phyloP scores from a whole-genome alignment of 92 coral and sea anemone genomes.

The Porites rus region DNA sequence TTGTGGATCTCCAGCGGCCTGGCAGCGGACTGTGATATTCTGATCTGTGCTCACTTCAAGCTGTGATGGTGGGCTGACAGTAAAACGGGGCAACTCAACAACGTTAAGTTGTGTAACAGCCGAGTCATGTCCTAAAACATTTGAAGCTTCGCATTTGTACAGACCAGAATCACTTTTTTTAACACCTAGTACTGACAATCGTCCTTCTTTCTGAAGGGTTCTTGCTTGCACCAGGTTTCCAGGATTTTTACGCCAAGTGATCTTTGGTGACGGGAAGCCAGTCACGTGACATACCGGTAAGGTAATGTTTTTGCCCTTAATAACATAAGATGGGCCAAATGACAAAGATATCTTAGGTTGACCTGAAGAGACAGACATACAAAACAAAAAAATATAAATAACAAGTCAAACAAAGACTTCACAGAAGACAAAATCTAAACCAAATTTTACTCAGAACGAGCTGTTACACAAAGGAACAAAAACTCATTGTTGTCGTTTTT shows the following conservation, averaged over 20 bases:
- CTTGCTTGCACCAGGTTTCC: background rate
- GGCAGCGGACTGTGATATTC: background rate
- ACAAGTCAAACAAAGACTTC: too few relatives aligned
- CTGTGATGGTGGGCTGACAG: background rate
- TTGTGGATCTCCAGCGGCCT: conserved; percentile 8
- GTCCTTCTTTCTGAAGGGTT: background rate
- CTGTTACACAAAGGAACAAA: too few relatives aligned
- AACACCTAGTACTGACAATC: conserved; percentile 1
- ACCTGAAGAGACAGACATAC: background rate
- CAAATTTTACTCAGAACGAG: too few relatives aligned
- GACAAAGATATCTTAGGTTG: background rate
- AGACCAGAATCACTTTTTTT: conserved; percentile 33
- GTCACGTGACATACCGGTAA: conserved; percentile 35
- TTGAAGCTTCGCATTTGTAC: conserved; percentile 39
- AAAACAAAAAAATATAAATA: too few relatives aligned
- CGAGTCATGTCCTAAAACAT: background rate
- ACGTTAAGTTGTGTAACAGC: background rate
- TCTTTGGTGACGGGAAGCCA: conserved; percentile 17
- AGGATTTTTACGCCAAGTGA: conserved; percentile 20
- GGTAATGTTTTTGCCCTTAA: conserved; percentile 12
- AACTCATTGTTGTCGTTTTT: too few relatives aligned
- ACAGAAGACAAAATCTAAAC: too few relatives aligned
- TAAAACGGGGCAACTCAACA: background rate
- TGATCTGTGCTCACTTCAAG: background rate
- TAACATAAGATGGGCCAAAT: conserved; percentile 25